Evolutionary conservation across 2,888 invertebrate genomes (phyloP), one percentile per base, ranked within the genome.

Genomic region (Drosophila limbata): DNA sequence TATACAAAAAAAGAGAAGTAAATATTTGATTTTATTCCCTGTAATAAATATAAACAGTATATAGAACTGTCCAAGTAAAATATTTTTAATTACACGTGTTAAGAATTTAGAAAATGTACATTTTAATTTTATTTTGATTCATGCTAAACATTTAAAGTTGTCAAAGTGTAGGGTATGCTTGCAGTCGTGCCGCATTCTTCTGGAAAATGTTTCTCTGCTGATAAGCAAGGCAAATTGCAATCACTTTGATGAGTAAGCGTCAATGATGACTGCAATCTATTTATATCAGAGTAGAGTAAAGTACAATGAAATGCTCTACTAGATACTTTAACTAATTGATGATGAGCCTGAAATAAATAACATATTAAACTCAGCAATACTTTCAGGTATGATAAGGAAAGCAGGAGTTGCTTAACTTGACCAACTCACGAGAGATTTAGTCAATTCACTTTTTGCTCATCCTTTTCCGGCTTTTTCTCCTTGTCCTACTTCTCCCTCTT

Each of bases 1-100:
- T 70, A 52, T 69, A 56, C 25, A 39, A 15, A 21, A 25, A 13
- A 50, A 28, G 21, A 17, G 37, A 48, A 31, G 19, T 31, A 17
- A 21, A 28, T 52, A 39, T 50, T 44, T 33, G 33, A 9, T 9
- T n/a, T 19, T 31, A 53, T 31, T 19, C 19, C 17, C 13, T 13
- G 17, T 31, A 17, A 51, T 37, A n/a, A 6, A 28, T 13, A 4
- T 52, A 5, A n/a, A 28, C 17, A 40, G 52, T 11, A 15, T 52
- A 52, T 52, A n/a, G 6, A 25, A 15, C 28, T 39, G 11, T 25
- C 4, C 2, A 21, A 13, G n/a, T n/a, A 13, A 15, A 17, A 21
- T 0, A 21, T 5, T 42, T n/a, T 33, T 19, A 13, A 42, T 10
- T 40, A 39, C 39, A 39, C 5, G 25, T 11, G 28, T 15, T 17